Conservation (phyloP, 2,797 vertebrate species). For the Acipenser oxyrinchus region DNA sequence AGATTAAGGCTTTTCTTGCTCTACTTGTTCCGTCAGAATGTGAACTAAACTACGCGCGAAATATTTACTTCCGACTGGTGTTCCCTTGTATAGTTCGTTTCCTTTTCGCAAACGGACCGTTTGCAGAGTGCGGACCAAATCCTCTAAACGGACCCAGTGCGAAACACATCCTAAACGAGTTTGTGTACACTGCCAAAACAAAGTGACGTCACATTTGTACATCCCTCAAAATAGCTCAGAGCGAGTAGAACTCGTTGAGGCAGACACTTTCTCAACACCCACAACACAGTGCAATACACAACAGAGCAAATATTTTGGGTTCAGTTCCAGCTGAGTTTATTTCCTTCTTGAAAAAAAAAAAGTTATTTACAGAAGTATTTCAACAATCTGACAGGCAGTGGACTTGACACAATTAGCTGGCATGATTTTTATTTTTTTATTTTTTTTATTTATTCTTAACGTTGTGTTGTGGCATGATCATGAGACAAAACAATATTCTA, state of each 20-base stretch:
- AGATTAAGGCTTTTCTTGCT: too few species aligned
- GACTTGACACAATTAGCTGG: slow-evolving; percentile 95
- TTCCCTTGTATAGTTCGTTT: too few species aligned
- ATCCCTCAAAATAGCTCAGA: slow-evolving; percentile 13
- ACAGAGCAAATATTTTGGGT: slow-evolving; percentile 64
- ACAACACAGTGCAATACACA: slow-evolving; percentile 35
- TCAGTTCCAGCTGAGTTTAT: slow-evolving; percentile 99
- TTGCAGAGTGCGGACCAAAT: too few species aligned
- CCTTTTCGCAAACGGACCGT: too few species aligned
- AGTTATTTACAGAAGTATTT: slow-evolving; percentile 99
- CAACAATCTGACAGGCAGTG: slow-evolving; percentile 99
- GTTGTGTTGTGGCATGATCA: slow-evolving; percentile 78
- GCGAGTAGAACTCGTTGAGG: not conserved
- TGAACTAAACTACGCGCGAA: too few species aligned
- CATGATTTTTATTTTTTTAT: slow-evolving; percentile 70
- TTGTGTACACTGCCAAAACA: too few species aligned
- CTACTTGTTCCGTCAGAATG: too few species aligned
- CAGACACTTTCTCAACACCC: slow-evolving; percentile 11
- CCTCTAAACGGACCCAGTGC: too few species aligned
- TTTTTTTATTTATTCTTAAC: too few species aligned
- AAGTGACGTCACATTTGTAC: slow-evolving; percentile 5
- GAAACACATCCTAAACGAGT: too few species aligned
- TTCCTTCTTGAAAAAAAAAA: slow-evolving; percentile 83
- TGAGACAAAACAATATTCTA: slow-evolving; percentile 81
- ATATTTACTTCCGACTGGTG: too few species aligned